Evolutionary conservation across 2,888 invertebrate species (phyloP).

Genomic region (Cryptophagus acutangulus): DNA sequence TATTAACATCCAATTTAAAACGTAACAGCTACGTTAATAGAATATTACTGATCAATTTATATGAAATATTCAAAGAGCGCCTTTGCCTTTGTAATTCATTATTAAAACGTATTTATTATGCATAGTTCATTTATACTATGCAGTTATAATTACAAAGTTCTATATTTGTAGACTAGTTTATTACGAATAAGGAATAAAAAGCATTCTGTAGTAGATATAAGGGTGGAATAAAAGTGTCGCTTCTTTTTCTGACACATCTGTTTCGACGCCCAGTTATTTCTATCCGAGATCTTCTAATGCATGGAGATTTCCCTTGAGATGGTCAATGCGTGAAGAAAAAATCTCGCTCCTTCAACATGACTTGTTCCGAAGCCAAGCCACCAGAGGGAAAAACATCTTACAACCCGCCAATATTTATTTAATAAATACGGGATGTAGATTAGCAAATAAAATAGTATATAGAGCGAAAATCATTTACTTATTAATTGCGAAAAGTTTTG

Average conservation of each 20-base stretch:
- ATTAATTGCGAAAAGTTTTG: constrained; percentile 29
- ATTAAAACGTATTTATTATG: too few species aligned
- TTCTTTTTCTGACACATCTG: constrained; percentile 27
- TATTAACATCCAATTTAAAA: constrained; percentile 1
- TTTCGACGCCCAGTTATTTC: constrained; percentile 31
- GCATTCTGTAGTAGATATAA: too few species aligned
- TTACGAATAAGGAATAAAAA: too few species aligned
- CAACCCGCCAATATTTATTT: background rate
- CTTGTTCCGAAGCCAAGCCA: constrained; percentile 22
- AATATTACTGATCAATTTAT: constrained; percentile 21
- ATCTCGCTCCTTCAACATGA: constrained; percentile 29
- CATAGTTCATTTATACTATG: too few species aligned
- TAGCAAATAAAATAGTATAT: constrained; percentile 2
- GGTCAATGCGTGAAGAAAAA: constrained; percentile 35
- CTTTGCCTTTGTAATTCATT: background rate
- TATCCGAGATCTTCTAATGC: constrained; percentile 35
- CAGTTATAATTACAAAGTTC: too few species aligned
- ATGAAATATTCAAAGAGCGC: constrained; percentile 17
- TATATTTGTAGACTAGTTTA: too few species aligned
- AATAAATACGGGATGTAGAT: background rate
- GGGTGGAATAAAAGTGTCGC: too few species aligned
- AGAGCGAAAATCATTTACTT: constrained; percentile 28
- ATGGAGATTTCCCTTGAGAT: constrained; percentile 39
- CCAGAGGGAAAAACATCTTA: constrained; percentile 8
- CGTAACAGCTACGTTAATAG: constrained; percentile 13